phyloP scores from a whole-genome alignment of 1,140 invertebrate genomes.

The Neuroterus valhalla region DNA sequence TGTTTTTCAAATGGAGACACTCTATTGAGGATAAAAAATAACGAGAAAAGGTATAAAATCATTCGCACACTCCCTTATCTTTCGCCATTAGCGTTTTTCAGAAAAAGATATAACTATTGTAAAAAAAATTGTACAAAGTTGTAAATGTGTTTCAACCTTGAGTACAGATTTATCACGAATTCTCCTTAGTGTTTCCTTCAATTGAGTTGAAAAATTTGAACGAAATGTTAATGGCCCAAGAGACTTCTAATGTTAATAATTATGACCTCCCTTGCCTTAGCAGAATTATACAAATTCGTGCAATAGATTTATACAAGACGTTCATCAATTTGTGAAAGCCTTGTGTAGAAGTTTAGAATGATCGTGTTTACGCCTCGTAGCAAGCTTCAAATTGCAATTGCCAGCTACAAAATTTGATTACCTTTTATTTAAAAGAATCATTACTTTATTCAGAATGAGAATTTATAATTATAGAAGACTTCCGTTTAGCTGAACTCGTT shows the following conservation, averaged over 20 bases:
- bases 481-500: no score
- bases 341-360: constrained; percentile 66
- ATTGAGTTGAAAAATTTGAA: background rate
- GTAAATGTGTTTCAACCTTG: constrained; percentile 18
- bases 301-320: constrained; percentile 66
- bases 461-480: no score
- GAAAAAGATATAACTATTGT: constrained; percentile 34
- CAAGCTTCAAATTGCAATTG: constrained; percentile 5
- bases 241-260: background rate
- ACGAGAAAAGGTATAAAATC: background rate
- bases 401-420: background rate
- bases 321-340: constrained; percentile 62
- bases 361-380: constrained; percentile 39
- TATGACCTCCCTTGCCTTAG: constrained; percentile 53
- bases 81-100: background rate
- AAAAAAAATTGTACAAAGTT: constrained; percentile 34
- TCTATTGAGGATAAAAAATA: background rate
- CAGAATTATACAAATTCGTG: constrained; percentile 61
- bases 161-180: background rate
- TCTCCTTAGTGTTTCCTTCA: no score
- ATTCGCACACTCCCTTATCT: constrained; percentile 17
- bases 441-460: background rate
- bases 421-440: background rate
- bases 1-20: constrained; percentile 11
- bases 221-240: background rate